Conservation (phyloP, 2,888 invertebrate genomes). For the Allolobophora icterica region DNA sequence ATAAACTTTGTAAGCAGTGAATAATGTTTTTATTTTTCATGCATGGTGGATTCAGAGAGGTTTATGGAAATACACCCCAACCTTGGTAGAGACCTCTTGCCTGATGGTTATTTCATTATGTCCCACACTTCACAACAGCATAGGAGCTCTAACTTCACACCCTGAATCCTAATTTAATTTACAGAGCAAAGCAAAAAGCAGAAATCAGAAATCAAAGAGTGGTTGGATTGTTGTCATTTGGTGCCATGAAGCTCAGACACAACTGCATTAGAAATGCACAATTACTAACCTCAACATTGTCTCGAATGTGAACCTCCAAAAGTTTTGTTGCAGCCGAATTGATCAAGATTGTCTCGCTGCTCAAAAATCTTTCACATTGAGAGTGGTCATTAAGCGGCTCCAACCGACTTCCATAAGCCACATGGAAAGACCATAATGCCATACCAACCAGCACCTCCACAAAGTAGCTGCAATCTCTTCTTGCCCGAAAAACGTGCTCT, state of each 20-base stretch:
- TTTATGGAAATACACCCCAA: neutral
- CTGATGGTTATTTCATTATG: neutral
- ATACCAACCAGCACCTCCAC: neutral
- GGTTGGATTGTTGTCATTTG: neutral
- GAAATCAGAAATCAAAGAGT: neutral
- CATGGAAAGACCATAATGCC: neutral
- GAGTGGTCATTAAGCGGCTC: neutral
- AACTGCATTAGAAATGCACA: neutral
- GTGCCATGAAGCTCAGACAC: neutral
- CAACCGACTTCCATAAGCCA: neutral
- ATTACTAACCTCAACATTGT: slow-evolving; percentile 21
- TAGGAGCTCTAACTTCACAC: neutral
- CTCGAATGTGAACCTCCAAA: neutral
- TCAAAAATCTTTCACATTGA: neutral
- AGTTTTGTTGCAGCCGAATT: neutral
- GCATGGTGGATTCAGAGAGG: too few relatives aligned
- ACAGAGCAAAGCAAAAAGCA: too few relatives aligned
- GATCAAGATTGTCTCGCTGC: slow-evolving; percentile 18
- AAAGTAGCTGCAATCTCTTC: neutral
- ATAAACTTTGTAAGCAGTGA: neutral
- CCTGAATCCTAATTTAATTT: neutral
- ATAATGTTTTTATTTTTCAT: too few relatives aligned
- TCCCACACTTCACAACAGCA: neutral
- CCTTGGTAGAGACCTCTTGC: neutral
- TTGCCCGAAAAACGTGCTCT: neutral